Conservation (phyloP, 2,113 vertebrate species). For the Sturnus vulgaris region DNA sequence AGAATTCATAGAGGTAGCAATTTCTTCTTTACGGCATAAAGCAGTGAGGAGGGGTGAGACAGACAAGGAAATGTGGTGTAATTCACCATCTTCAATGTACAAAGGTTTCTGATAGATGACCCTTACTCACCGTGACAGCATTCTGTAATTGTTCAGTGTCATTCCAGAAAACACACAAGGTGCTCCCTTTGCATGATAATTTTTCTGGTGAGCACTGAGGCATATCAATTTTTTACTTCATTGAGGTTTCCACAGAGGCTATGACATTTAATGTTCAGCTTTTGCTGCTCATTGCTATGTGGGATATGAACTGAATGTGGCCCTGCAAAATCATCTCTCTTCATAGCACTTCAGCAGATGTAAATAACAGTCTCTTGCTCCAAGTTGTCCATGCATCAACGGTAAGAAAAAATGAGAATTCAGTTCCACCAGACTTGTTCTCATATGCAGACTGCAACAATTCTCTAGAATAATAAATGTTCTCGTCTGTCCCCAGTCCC, state of each 20-base stretch:
- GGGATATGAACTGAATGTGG: background rate
- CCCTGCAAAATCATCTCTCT: background rate
- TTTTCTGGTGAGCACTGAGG: background rate
- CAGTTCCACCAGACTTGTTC: background rate
- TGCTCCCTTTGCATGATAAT: background rate
- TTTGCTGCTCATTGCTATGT: background rate
- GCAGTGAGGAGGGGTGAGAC: background rate
- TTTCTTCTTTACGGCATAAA: background rate
- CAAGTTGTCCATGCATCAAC: background rate
- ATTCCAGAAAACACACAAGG: background rate
- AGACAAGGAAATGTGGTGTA: background rate
- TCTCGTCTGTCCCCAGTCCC: background rate
- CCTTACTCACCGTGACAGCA: background rate
- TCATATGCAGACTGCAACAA: background rate
- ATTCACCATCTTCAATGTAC: background rate
- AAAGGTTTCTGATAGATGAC: background rate
- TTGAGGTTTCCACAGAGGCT: background rate
- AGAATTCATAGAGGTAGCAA: background rate
- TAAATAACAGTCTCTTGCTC: background rate
- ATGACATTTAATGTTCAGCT: background rate
- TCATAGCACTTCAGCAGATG: background rate
- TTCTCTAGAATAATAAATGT: background rate
- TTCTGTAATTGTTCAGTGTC: background rate
- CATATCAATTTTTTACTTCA: background rate
- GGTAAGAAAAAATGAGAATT: background rate